Evolutionary conservation across 2,113 vertebrate genomes (phyloP), one percentile per base, ranked within the genome.

Genomic region (Rhizomys pruinosus): DNA sequence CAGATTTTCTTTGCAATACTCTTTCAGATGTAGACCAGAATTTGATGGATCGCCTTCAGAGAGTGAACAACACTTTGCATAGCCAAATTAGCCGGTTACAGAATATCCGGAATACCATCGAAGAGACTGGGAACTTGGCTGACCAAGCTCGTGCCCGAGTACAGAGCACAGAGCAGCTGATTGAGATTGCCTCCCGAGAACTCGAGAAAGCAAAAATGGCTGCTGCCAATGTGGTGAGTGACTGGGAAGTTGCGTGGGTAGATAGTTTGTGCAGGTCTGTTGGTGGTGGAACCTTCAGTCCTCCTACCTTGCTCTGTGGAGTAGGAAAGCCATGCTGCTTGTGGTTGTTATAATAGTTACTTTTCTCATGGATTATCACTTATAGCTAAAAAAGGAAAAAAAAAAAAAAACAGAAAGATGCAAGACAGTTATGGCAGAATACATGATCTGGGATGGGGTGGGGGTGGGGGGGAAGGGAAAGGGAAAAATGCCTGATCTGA

Each of bases 1-100:
- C 68, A 91, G 77, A 64, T 79, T 22, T 64, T 97, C 71, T 80
- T 69, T 82, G 39, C 44, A 20, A 61, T 90, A 1, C 59, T 34
- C 0, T 94, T 96, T 87, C 97, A 99, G 99, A 99, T 0, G 96
- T 99, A 3, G 99, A 99, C 96, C 98, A 98, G 32, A 98, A 98
- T 7, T 98, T 99, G 89, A 96, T 99, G 98, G 99, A 99, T 76
- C 99, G 99, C 8, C 98, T 99, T 71, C 98, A 98, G 96, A 96
- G 93, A 97, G 98, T 99, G 97, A 99, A 99, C 97, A 98, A 84
- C 97, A 99, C 99, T 0, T 96, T 99, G 92, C 98, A 95, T 1
- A 99, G 98, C 66, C 99, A 99, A 90, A 99, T 99, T 92, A 98
- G 98, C 97, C 99, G 99, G 2, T 98, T 99, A 95, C 99, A 99